Evolutionary conservation across 2,113 vertebrate species (phyloP).

Genomic region (Microtus montanus): DNA sequence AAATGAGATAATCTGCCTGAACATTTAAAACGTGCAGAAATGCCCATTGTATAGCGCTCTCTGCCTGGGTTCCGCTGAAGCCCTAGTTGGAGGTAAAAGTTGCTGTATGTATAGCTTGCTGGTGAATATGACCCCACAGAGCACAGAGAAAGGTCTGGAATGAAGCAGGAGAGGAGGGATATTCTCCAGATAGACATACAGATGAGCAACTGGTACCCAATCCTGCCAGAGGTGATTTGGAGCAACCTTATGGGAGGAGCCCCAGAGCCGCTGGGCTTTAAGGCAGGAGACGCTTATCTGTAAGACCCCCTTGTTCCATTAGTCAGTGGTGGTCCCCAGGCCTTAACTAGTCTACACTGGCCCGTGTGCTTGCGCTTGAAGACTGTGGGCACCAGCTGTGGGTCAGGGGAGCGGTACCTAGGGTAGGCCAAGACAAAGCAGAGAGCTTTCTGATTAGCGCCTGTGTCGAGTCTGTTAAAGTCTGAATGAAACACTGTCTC

Average conservation of each 20-base stretch:
- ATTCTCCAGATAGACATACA: background rate
- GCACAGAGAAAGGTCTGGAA: background rate
- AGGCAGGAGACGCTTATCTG: background rate
- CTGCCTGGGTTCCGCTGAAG: background rate
- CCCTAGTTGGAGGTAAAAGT: background rate
- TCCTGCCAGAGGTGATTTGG: background rate
- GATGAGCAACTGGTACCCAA: background rate
- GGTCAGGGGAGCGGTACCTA: background rate
- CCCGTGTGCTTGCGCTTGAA: background rate
- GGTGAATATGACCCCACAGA: background rate
- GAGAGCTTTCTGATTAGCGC: background rate
- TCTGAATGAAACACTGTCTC: fast-evolving
- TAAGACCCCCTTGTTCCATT: fast-evolving
- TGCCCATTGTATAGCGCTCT: background rate
- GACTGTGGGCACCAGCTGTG: background rate
- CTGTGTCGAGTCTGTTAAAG: background rate
- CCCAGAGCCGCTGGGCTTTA: background rate
- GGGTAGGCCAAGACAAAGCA: background rate
- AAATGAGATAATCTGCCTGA: background rate
- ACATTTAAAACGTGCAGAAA: background rate
- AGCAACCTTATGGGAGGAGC: background rate
- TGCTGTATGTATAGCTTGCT: background rate
- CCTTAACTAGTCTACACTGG: background rate
- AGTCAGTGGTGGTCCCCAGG: background rate
- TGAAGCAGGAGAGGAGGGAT: background rate